Percentiles rank a stretch among this genome's conserved stretches.
These are phyloP conservation scores for Hemicentrotus pulcherrimus DNA, from an alignment of 35 echinoderm and acorn worm genomes.

Conservation along the genomic window DNA sequence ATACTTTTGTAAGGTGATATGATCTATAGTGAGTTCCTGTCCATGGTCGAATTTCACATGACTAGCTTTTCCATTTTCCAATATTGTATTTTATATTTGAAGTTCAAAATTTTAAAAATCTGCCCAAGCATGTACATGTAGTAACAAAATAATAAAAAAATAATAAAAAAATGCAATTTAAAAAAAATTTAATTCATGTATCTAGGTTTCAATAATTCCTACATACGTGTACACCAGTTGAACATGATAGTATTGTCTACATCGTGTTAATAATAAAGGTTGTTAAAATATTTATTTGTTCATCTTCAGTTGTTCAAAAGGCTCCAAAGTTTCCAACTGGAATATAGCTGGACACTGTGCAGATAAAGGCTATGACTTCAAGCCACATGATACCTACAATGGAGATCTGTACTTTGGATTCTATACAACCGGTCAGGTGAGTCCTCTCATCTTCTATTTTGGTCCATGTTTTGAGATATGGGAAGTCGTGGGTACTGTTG, in stretches of 20 bases:
- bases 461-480: not conserved
- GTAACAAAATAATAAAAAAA: not conserved
- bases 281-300: not conserved
- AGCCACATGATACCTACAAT: constrained; percentile 47
- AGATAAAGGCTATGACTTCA: constrained; percentile 17
- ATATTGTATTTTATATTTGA: no score
- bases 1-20: not conserved
- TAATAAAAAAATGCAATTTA: no score
- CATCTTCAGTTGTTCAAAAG: constrained; percentile 6
- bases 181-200: no score
- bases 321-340: constrained; percentile 10
- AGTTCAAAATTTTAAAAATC: not conserved
- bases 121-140: not conserved
- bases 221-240: no score
- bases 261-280: not conserved
- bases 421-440: constrained; percentile 78
- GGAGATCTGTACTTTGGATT: constrained; percentile 65
- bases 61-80: not conserved
- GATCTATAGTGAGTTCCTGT: not conserved
- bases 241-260: not conserved
- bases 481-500: not conserved
- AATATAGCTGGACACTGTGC: not conserved
- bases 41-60: not conserved
- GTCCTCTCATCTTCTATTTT: not conserved
- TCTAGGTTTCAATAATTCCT: no score